Evolutionary conservation across 92 coral and sea anemone species (phyloP).

Genomic region (Epizoanthus fatuus): DNA sequence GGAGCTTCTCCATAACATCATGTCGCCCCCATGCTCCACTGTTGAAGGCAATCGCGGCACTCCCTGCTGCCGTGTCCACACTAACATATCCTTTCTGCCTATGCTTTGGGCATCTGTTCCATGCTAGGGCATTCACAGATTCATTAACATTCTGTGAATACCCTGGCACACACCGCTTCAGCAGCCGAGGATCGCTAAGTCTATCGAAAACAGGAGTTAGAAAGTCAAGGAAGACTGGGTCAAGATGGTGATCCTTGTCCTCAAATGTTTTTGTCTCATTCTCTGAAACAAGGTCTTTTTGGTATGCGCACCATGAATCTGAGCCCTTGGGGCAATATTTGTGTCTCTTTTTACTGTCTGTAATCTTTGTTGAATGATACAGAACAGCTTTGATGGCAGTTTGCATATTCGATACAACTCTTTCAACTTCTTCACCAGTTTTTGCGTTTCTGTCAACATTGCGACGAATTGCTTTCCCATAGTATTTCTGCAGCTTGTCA

Average conservation of each 20-base stretch:
- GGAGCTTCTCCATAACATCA: conserved; percentile 33
- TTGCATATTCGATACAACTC: not conserved
- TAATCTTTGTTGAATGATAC: conserved; percentile 1
- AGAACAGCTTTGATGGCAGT: conserved; percentile 5
- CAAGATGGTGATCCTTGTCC: conserved; percentile 46
- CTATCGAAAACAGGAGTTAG: conserved; percentile 19
- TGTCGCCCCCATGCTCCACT: conserved; percentile 40
- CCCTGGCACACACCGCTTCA: conserved; percentile 39
- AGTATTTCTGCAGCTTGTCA: not conserved
- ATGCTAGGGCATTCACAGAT: conserved; percentile 34
- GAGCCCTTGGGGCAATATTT: conserved; percentile 23
- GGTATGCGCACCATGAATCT: conserved; percentile 6
- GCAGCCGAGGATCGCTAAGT: not conserved
- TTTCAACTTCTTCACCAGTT: conserved; percentile 8
- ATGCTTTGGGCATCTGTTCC: conserved; percentile 63
- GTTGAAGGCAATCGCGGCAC: conserved; percentile 27
- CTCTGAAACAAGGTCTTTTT: conserved; percentile 24
- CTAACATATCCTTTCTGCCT: conserved; percentile 17
- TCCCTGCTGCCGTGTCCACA: conserved; percentile 40
- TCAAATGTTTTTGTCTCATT: not conserved
- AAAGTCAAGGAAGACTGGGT: conserved; percentile 46
- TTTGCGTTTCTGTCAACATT: conserved; percentile 16
- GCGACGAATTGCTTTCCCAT: conserved; percentile 18
- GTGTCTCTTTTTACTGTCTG: not conserved
- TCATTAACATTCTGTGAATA: conserved; percentile 46